Evolutionary conservation across 2,797 vertebrate species (phyloP).

Genomic region (Hafferia zeledoni): DNA sequence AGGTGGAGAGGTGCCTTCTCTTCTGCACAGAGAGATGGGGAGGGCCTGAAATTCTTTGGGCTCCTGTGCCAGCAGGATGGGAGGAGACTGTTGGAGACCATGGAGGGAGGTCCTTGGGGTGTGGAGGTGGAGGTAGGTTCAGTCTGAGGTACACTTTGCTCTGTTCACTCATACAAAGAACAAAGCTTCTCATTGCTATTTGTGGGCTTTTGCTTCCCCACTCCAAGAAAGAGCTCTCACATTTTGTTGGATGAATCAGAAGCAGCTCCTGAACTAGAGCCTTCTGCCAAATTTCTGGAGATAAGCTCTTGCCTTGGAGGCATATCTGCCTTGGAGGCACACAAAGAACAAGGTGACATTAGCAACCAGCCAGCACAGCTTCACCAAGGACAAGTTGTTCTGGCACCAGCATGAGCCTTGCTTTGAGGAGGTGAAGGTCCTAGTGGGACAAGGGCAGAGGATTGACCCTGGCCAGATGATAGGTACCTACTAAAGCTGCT

Average conservation of each 20-base stretch:
- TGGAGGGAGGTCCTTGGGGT: accelerated
- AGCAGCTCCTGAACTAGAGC: background rate
- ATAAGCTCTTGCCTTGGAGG: background rate
- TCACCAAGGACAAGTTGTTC: background rate
- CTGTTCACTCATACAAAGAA: background rate
- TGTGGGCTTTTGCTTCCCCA: accelerated
- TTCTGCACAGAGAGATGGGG: background rate
- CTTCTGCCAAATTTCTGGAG: background rate
- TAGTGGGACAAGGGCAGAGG: background rate
- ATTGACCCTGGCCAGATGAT: background rate
- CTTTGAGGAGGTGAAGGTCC: background rate
- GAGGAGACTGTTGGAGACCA: background rate
- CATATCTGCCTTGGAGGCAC: background rate
- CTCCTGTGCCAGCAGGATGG: accelerated
- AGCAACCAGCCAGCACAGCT: background rate
- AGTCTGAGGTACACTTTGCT: background rate
- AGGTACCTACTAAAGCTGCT: background rate
- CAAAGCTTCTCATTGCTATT: background rate
- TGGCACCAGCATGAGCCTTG: background rate
- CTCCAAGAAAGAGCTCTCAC: background rate
- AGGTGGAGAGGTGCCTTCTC: accelerated
- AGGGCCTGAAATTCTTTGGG: accelerated
- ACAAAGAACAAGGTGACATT: background rate
- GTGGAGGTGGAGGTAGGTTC: background rate
- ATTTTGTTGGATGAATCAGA: background rate